Conservation (phyloP, 2,888 invertebrate genomes). For the Agelastica alni region DNA sequence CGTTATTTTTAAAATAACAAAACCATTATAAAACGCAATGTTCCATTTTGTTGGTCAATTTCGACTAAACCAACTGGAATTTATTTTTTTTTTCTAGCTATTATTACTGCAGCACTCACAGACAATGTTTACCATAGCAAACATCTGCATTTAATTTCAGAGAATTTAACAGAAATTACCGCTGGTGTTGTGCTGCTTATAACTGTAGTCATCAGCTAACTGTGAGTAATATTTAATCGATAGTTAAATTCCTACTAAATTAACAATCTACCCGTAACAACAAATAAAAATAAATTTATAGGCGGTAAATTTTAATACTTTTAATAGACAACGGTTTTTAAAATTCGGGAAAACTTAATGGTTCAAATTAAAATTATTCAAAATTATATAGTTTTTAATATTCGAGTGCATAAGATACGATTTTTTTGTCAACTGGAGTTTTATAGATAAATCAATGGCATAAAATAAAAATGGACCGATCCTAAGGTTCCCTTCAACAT, state of each 20-base stretch:
- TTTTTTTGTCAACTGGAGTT: no score
- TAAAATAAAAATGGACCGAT: no score
- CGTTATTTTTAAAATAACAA: no score
- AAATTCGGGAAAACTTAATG: no score
- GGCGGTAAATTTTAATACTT: background rate
- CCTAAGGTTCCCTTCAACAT: no score
- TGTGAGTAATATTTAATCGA: slow-evolving; percentile 13
- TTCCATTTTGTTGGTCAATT: slow-evolving; percentile 26
- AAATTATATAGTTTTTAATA: no score
- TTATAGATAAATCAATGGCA: no score
- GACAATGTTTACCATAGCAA: slow-evolving; percentile 15
- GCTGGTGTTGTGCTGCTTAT: slow-evolving; percentile 15
- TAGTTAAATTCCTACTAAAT: background rate
- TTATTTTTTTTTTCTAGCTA: slow-evolving; percentile 19
- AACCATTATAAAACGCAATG: slow-evolving; percentile 9
- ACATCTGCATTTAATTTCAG: slow-evolving; percentile 30
- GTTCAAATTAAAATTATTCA: no score
- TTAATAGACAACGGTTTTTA: no score
- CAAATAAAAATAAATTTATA: background rate
- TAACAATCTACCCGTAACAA: no score
- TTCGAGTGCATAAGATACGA: no score
- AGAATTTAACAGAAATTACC: slow-evolving; percentile 15
- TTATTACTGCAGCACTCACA: slow-evolving; percentile 21
- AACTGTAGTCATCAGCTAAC: slow-evolving; percentile 15
- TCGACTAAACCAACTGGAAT: slow-evolving; percentile 22